Base-by-base conservation (phyloP, 2,888 invertebrate genomes). In the Idaea straminata region DNA sequence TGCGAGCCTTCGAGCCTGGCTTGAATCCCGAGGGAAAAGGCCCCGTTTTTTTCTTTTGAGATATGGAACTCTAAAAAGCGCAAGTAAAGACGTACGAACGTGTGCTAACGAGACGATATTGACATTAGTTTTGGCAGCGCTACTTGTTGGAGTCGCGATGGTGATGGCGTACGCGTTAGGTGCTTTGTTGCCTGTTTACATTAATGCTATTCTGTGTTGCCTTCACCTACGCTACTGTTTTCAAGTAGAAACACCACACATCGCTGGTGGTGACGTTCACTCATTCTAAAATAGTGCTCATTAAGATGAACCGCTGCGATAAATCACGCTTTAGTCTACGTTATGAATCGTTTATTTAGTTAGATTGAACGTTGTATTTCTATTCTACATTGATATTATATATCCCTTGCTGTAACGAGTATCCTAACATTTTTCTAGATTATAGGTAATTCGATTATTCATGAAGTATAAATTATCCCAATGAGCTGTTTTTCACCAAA, bases 101-200 rank as follows among this genome's bases (percentile, higher is more conserved):
- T 69, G 73, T 71, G 75, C 76, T 79, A 78, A 81, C 74, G 77
- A 82, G 76, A 79, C 76, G 77, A 79, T 82, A 83, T 84, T 83
- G 83, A 80, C 81, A 82, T 84, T 81, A 78, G 82, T 85, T 84
- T 85, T 86, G 85, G 84, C 85, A 77, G 71, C 78, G 72, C 75
- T 71, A 72, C 70, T 73, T 70, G 72, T 71, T 63, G 71, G 65
- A 67, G 76, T 79, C 74, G 74, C 69, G 67, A 77, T 75, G 75
- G 77, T 71, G 79, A 25, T 25, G 77, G 75, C 72, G 74, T 75
- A 79, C 77, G 76, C 77, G 78, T 73, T 79, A 73, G 82, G 78
- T 79, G 80, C 77, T 79, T 82, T 82, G 80, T 83, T 81, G 74
- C 77, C 76, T 76, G 77, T 80, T 79, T 75, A 80, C 81, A 80